These are phyloP conservation scores for Hippoglossus hippoglossus DNA, from an alignment of 2,797 vertebrate species.

Conservation along the genomic window DNA sequence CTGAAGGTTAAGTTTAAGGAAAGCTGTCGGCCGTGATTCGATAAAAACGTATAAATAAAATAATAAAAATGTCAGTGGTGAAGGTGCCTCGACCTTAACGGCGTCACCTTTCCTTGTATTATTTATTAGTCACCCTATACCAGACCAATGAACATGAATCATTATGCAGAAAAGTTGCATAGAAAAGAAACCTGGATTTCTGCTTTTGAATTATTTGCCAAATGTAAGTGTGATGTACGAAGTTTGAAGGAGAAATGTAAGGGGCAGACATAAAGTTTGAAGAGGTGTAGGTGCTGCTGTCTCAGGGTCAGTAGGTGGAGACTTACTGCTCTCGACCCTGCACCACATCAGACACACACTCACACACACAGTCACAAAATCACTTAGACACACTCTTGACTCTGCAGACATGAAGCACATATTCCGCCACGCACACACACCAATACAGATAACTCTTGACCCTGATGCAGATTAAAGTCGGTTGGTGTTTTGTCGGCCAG, in stretches of 20 bases:
- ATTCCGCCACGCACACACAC: slow-evolving; percentile 12
- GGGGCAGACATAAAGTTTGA: slow-evolving; percentile 32
- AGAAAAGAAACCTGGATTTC: slow-evolving; percentile 38
- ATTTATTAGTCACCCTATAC: not conserved
- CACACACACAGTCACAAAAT: slow-evolving; percentile 35
- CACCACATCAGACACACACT: slow-evolving; percentile 9
- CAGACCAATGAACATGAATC: slow-evolving; percentile 4
- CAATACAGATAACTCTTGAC: slow-evolving; percentile 27
- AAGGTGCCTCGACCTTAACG: slow-evolving; percentile 13
- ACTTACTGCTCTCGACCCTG: slow-evolving; percentile 50
- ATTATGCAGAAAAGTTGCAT: slow-evolving; percentile 18
- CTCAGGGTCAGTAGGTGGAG: slow-evolving; percentile 38
- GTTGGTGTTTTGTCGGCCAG: slow-evolving; percentile 32
- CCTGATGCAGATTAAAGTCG: slow-evolving; percentile 29
- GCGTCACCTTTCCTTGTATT: not conserved
- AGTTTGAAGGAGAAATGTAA: slow-evolving; percentile 44
- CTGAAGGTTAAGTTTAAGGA: slow-evolving; percentile 21
- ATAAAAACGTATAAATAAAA: slow-evolving; percentile 1
- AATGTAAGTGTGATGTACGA: slow-evolving; percentile 15
- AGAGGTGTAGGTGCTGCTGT: slow-evolving; percentile 40
- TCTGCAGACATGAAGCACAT: slow-evolving; percentile 18
- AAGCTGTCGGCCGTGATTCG: slow-evolving; percentile 9
- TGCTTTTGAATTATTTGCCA: slow-evolving; percentile 37
- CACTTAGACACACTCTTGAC: slow-evolving; percentile 34
- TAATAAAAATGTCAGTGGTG: not conserved